Evolutionary conservation across 2,888 invertebrate species (phyloP).

Genomic region (Drosophila quasianomalipes): DNA sequence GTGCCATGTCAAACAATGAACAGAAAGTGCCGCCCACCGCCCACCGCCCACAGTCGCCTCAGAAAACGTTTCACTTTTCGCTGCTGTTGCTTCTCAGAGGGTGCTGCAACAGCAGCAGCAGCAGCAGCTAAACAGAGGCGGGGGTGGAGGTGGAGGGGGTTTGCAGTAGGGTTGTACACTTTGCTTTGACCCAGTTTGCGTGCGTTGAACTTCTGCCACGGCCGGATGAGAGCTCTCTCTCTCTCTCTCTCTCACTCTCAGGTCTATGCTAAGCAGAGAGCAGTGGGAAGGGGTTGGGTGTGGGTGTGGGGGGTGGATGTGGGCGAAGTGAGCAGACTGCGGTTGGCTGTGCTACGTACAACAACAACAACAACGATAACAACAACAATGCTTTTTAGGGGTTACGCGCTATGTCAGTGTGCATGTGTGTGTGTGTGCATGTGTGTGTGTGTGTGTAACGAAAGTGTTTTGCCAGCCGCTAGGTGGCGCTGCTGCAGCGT

Average conservation of each 20-base stretch:
- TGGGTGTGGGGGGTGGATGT: slow-evolving; percentile 10
- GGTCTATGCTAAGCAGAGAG: slow-evolving; percentile 22
- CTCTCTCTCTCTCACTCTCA: not conserved
- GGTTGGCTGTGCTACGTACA: slow-evolving; percentile 23
- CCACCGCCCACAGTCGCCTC: slow-evolving; percentile 15
- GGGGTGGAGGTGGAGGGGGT: not conserved
- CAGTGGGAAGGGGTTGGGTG: slow-evolving; percentile 1
- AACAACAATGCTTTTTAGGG: slow-evolving; percentile 60
- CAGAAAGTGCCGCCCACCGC: slow-evolving; percentile 19
- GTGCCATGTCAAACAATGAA: slow-evolving; percentile 68
- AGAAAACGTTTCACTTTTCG: slow-evolving; percentile 68
- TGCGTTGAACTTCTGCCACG: slow-evolving; percentile 76
- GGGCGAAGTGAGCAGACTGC: slow-evolving; percentile 3
- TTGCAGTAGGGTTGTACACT: slow-evolving; percentile 70
- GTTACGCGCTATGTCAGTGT: slow-evolving; percentile 65
- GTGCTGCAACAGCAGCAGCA: not conserved
- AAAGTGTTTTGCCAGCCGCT: slow-evolving; percentile 61
- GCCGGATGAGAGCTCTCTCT: slow-evolving; percentile 49
- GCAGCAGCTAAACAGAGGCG: not conserved
- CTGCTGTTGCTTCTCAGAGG: slow-evolving; percentile 47
- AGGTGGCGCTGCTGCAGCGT: slow-evolving; percentile 63
- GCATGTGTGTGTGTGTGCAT: slow-evolving; percentile 9
- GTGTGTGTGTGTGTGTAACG: slow-evolving; percentile 22
- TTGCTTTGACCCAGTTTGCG: slow-evolving; percentile 85
- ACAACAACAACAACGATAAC: not conserved